Conservation (phyloP, 2,113 vertebrate species). For the Eulacestoma nigropectus region DNA sequence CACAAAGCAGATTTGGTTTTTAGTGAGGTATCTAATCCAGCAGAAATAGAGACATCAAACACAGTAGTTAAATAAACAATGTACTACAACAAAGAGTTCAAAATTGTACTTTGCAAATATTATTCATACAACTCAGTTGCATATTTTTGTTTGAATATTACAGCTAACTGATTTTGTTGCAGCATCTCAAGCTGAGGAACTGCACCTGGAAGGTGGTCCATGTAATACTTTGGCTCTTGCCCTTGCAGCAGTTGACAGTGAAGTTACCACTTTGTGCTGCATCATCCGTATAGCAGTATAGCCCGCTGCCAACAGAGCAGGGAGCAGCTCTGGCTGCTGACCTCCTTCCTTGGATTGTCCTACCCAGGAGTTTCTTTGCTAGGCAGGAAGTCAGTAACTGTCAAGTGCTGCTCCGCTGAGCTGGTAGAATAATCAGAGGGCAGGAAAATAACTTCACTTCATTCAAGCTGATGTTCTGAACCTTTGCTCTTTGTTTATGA, state of each 20-base stretch:
- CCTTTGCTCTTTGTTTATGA: not conserved
- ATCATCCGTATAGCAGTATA: not conserved
- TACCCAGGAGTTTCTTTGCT: not conserved
- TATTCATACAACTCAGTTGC: not conserved
- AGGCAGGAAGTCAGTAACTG: not conserved
- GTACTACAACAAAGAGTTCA: not conserved
- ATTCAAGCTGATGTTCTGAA: not conserved
- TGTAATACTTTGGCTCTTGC: not conserved
- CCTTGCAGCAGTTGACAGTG: not conserved
- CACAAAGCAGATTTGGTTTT: not conserved
- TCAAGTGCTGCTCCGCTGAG: not conserved
- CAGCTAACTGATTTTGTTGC: not conserved
- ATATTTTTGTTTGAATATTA: not conserved
- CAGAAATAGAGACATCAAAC: not conserved
- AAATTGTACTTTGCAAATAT: not conserved
- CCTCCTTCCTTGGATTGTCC: not conserved
- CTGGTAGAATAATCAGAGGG: not conserved
- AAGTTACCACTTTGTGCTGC: not conserved
- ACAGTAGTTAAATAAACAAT: not conserved
- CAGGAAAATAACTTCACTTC: not conserved
- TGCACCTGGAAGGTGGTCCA: not conserved
- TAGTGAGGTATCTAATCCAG: not conserved
- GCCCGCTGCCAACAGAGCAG: slow-evolving; percentile 14
- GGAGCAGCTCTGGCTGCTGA: not conserved
- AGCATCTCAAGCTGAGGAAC: not conserved